phyloP scores from a whole-genome alignment of 2,888 invertebrate genomes.

The Capitulum mitella region DNA sequence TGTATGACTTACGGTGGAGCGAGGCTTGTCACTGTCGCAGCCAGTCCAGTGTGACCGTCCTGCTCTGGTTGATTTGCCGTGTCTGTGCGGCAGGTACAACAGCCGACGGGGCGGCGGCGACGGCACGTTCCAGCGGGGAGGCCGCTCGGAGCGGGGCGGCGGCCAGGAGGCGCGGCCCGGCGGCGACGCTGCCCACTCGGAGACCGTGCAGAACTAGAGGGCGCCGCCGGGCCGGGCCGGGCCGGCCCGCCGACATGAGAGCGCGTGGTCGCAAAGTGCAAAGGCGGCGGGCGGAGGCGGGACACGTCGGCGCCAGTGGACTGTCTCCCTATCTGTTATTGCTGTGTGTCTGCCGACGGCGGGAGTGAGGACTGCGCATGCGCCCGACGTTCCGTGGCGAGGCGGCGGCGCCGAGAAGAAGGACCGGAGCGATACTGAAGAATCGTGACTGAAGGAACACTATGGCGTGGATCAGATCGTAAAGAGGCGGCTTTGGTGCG shows the following conservation, averaged over 20 bases:
- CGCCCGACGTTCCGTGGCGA: too few relatives aligned
- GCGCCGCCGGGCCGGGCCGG: constrained; percentile 36
- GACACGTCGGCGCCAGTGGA: too few relatives aligned
- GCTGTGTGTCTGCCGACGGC: too few relatives aligned
- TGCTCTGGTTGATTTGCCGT: too few relatives aligned
- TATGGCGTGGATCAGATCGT: neutral
- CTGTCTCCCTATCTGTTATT: too few relatives aligned
- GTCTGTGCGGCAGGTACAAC: constrained; percentile 46
- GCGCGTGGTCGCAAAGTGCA: too few relatives aligned
- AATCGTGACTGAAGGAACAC: neutral
- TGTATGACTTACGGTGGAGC: too few relatives aligned
- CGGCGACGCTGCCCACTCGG: constrained; percentile 41
- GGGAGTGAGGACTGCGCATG: too few relatives aligned
- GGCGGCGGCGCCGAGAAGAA: constrained; percentile 35
- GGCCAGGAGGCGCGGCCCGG: constrained; percentile 36
- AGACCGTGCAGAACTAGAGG: constrained; percentile 36
- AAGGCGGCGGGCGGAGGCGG: too few relatives aligned
- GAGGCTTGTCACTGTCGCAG: too few relatives aligned
- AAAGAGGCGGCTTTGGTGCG: neutral
- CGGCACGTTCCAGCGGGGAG: constrained; percentile 47
- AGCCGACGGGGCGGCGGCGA: constrained; percentile 37
- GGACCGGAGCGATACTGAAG: constrained; percentile 33
- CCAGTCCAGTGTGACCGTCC: too few relatives aligned
- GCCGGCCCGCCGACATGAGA: constrained; percentile 37
- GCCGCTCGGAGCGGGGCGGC: constrained; percentile 24